A percentile compares a stretch with the other conserved stretches of the same genome.
phyloP scores from a whole-genome alignment of 2,113 vertebrate genomes.

The Centrocercus urophasianus region DNA sequence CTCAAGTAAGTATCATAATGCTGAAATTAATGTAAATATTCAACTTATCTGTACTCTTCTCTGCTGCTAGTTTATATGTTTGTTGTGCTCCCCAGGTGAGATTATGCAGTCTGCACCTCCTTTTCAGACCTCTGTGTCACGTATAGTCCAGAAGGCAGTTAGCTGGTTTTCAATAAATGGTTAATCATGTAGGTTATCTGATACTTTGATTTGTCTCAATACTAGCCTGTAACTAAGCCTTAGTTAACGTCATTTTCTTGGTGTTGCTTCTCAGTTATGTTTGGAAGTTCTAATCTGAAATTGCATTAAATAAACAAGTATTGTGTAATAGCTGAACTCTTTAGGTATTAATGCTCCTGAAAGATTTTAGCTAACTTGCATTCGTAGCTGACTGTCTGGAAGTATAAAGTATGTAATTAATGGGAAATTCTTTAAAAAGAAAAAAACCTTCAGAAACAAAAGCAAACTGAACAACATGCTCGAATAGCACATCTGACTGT shows the following conservation, averaged over 20 bases:
- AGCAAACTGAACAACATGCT: background rate
- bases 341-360: background rate
- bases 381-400: background rate
- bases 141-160: background rate
- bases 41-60: background rate
- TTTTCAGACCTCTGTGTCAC: background rate
- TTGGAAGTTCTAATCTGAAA: background rate
- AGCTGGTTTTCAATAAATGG: background rate
- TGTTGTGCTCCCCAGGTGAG: background rate
- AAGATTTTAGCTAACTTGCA: background rate
- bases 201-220: background rate
- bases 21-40: background rate
- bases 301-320: background rate
- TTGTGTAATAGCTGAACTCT: background rate
- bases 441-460: background rate
- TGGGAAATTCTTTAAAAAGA: background rate
- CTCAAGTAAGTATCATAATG: constrained; percentile 86
- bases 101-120: background rate
- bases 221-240: background rate
- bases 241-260: background rate
- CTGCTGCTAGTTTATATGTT: background rate
- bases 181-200: background rate
- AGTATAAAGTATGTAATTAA: background rate
- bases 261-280: background rate
- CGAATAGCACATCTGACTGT: background rate